phyloP scores from a whole-genome alignment of 2,888 invertebrate species.

The Lithophane semibrunnea region DNA sequence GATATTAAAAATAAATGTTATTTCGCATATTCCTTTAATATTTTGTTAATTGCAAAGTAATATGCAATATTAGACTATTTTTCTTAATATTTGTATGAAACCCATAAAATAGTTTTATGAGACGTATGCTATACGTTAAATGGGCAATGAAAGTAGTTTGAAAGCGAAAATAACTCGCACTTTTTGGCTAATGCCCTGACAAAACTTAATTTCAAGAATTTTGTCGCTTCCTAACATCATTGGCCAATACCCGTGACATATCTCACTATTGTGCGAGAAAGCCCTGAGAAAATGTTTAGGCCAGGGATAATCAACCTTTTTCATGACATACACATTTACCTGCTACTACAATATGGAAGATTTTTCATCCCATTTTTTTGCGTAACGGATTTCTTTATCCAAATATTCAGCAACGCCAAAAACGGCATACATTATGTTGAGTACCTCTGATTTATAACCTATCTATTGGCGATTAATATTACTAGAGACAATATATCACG shows the following conservation, averaged over 20 bases:
- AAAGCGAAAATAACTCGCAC: background rate
- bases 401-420: background rate
- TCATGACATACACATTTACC: slow-evolving; percentile 10
- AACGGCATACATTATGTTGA: background rate
- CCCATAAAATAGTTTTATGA: background rate
- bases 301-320: slow-evolving; percentile 29
- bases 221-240: background rate
- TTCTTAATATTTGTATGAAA: slow-evolving; percentile 10
- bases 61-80: slow-evolving; percentile 21
- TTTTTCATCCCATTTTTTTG: background rate
- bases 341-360: slow-evolving; percentile 7
- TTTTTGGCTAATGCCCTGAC: background rate
- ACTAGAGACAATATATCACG: slow-evolving; percentile 13
- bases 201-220: background rate
- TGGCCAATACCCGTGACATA: background rate
- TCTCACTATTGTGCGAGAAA: slow-evolving; percentile 1
- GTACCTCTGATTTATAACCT: background rate
- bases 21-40: slow-evolving; percentile 53
- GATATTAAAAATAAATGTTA: slow-evolving; percentile 57
- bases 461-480: slow-evolving; percentile 8
- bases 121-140: background rate
- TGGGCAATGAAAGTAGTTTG: background rate
- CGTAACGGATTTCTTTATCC: background rate
- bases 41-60: slow-evolving; percentile 40
- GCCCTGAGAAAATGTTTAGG: background rate